These are phyloP conservation scores for Lordiphosa collinella DNA, from an alignment of 1,140 invertebrate species.

Conservation along the genomic window DNA sequence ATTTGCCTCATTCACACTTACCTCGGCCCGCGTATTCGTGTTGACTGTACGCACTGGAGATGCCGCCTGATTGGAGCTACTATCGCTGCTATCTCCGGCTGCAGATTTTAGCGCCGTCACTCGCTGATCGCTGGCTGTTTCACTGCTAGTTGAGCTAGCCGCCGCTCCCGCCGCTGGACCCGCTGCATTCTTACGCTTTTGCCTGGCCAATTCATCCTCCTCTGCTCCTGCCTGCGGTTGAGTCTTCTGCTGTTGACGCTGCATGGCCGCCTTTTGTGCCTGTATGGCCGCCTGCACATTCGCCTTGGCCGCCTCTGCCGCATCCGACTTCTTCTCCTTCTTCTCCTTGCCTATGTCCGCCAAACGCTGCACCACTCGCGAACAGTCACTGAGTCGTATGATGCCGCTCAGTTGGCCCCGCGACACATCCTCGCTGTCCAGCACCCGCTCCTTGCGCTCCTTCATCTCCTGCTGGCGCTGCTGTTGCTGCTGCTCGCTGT, in stretches of 20 bases:
- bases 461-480: slow-evolving; percentile 82
- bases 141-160: slow-evolving; percentile 23
- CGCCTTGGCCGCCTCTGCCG: slow-evolving; percentile 79
- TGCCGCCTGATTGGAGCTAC: slow-evolving; percentile 61
- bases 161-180: slow-evolving; percentile 26
- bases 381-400: slow-evolving; percentile 92
- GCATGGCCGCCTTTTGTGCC: slow-evolving; percentile 80
- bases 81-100: slow-evolving; percentile 79
- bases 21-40: slow-evolving; percentile 83
- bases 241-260: slow-evolving; percentile 65
- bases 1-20: slow-evolving; percentile 82
- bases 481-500: slow-evolving; percentile 82
- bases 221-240: slow-evolving; percentile 84
- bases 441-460: slow-evolving; percentile 88
- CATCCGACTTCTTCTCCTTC: slow-evolving; percentile 85
- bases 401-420: slow-evolving; percentile 94
- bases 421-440: slow-evolving; percentile 94
- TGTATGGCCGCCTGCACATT: slow-evolving; percentile 81
- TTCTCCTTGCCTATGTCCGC: slow-evolving; percentile 89
- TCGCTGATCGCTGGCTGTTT: slow-evolving; percentile 58
- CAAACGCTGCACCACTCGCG: slow-evolving; percentile 92
- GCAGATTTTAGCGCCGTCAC: slow-evolving; percentile 79
- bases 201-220: slow-evolving; percentile 93
- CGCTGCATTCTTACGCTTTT: slow-evolving; percentile 90
- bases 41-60: slow-evolving; percentile 80